A percentile compares a stretch with the other conserved stretches of the same genome.
Conservation (phyloP, 1,140 invertebrate genomes). For the Cydia amplana region DNA sequence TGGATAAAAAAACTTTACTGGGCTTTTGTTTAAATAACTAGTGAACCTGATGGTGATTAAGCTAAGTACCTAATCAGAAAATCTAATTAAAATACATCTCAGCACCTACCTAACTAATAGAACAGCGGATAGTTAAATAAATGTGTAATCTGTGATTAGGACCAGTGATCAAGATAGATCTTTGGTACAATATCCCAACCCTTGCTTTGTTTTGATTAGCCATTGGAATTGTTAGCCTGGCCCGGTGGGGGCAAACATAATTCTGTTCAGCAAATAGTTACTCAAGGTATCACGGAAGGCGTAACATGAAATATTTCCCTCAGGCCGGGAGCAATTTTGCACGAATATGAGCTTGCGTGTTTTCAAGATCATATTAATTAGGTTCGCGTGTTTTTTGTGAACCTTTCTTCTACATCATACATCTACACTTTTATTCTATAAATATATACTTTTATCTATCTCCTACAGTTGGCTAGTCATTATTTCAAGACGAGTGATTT, state of each 20-base stretch:
- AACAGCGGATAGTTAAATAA: no score
- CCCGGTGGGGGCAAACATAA: conserved; percentile 48
- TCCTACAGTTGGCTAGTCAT: no score
- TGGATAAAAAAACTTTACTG: no score
- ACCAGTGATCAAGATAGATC: not conserved
- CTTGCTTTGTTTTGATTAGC: conserved; percentile 42
- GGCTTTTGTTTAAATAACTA: no score
- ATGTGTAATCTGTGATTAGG: no score
- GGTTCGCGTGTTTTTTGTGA: not conserved
- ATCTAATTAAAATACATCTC: no score
- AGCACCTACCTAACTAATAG: no score
- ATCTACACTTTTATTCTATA: not conserved
- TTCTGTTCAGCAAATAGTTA: conserved; percentile 59
- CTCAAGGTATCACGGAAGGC: conserved; percentile 39
- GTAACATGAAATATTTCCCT: conserved; percentile 30
- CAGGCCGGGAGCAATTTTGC: conserved; percentile 7
- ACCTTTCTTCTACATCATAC: not conserved
- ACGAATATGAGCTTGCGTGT: conserved; percentile 1
- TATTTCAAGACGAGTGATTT: not conserved
- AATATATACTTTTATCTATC: not conserved
- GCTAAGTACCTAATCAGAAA: no score
- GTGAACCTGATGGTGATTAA: no score
- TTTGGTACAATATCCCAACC: conserved; percentile 2
- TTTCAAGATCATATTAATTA: conserved; percentile 6
- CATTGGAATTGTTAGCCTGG: conserved; percentile 38